Conservation (phyloP, 64 coral and sea anemone genomes). For the Pachyseris speciosa region DNA sequence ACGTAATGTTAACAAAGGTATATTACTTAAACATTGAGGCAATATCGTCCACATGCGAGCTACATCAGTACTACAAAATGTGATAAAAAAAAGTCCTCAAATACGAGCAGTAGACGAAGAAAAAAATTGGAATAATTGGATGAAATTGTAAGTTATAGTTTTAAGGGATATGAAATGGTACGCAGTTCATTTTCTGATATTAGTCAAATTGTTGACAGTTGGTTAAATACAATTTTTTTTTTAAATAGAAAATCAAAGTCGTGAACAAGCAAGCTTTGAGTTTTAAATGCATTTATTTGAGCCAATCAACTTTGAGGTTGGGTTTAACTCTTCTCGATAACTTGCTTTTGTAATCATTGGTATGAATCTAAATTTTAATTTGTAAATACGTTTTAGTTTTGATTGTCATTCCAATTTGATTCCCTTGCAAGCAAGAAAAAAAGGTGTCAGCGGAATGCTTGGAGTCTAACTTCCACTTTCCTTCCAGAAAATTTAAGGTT, state of each 20-base stretch:
- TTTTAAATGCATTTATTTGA: no score
- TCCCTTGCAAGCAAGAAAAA: not conserved
- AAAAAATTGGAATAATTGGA: not conserved
- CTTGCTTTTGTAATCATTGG: not conserved
- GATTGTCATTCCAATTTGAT: not conserved
- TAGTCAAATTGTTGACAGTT: no score
- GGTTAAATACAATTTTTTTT: no score
- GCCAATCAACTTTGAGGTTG: no score
- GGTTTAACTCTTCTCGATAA: not conserved
- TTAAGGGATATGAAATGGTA: no score
- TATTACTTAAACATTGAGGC: not conserved
- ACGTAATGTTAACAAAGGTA: not conserved
- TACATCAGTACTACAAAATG: not conserved
- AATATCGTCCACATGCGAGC: not conserved
- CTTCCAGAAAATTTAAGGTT: no score
- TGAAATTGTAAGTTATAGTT: not conserved
- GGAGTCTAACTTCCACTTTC: not conserved
- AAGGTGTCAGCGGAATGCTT: not conserved
- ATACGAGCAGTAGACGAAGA: not conserved
- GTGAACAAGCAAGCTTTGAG: no score
- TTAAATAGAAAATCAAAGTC: no score
- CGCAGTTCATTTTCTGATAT: not conserved
- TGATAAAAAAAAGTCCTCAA: not conserved
- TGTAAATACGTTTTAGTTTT: no score
- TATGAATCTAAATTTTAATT: not conserved